A percentile compares a stretch with the other conserved stretches of the same genome.
These are phyloP conservation scores for Dipodomys merriami DNA, from an alignment of 2,113 vertebrate genomes.

Conservation along the genomic window DNA sequence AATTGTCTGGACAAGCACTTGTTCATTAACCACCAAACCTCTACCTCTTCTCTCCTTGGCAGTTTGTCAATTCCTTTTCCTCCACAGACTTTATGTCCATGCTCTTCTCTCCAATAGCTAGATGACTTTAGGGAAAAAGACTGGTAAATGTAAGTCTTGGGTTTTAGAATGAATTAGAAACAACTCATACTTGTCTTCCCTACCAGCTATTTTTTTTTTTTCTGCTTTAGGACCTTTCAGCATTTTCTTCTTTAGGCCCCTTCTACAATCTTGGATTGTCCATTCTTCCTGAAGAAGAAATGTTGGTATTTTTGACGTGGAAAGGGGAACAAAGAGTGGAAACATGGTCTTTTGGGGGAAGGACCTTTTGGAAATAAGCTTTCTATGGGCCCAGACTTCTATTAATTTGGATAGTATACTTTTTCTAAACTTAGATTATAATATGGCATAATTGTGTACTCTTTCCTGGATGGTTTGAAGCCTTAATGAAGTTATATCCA, in stretches of 20 bases:
- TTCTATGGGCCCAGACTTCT: neutral
- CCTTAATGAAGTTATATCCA: slow-evolving; percentile 75
- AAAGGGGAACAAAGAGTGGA: slow-evolving; percentile 25
- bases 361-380: slow-evolving; percentile 59
- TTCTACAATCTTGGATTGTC: slow-evolving; percentile 14
- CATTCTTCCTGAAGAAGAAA: slow-evolving; percentile 56
- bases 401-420: slow-evolving; percentile 34
- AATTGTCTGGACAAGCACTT: neutral
- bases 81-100: neutral
- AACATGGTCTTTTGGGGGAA: neutral
- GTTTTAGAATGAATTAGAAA: slow-evolving; percentile 69
- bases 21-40: neutral
- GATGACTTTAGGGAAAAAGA: neutral
- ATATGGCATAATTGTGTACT: slow-evolving; percentile 47
- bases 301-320: neutral
- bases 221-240: slow-evolving; percentile 6
- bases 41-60: slow-evolving; percentile 47
- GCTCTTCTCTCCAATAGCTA: neutral
- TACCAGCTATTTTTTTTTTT: slow-evolving; percentile 43
- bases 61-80: slow-evolving; percentile 25
- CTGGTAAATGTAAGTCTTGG: slow-evolving; percentile 31
- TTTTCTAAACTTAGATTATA: slow-evolving; percentile 66
- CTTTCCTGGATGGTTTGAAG: slow-evolving; percentile 60
- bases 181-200: slow-evolving; percentile 35
- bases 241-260: slow-evolving; percentile 50